Percentiles rank a stretch among this genome's conserved stretches.
Evolutionary conservation across 1,140 invertebrate species (phyloP).

Genomic region (Liolophura sinensis): DNA sequence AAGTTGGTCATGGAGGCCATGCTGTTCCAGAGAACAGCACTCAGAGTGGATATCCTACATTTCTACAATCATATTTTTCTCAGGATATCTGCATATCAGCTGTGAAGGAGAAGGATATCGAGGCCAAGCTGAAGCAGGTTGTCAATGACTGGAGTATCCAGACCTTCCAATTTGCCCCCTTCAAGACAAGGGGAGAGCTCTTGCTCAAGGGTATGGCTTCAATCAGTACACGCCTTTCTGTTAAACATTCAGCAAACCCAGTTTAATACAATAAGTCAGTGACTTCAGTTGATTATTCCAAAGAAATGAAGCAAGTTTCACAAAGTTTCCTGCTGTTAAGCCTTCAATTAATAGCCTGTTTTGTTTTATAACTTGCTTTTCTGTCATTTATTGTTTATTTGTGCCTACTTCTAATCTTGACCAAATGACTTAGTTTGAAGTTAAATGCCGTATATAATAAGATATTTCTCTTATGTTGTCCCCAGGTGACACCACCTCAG

Average conservation of each 20-base stretch:
- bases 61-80: slow-evolving; percentile 13
- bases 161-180: slow-evolving; percentile 90
- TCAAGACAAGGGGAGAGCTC: slow-evolving; percentile 93
- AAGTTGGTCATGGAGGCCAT: too few relatives aligned
- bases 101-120: slow-evolving; percentile 98
- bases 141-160: slow-evolving; percentile 95
- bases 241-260: too few relatives aligned
- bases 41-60: too few relatives aligned
- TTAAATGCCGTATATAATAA: neutral
- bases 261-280: too few relatives aligned
- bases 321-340: too few relatives aligned
- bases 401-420: neutral
- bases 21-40: too few relatives aligned
- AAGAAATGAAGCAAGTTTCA: too few relatives aligned
- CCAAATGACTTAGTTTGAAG: neutral
- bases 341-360: too few relatives aligned
- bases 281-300: too few relatives aligned
- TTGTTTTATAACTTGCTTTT: neutral
- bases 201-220: slow-evolving; percentile 76
- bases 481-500: slow-evolving; percentile 66
- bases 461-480: neutral
- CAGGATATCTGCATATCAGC: slow-evolving; percentile 96
- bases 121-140: slow-evolving; percentile 91
- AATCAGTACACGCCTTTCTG: neutral
- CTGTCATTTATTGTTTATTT: neutral